These are phyloP conservation scores for Tachystola acroxantha DNA, from an alignment of 2,888 invertebrate species.

Conservation along the genomic window DNA sequence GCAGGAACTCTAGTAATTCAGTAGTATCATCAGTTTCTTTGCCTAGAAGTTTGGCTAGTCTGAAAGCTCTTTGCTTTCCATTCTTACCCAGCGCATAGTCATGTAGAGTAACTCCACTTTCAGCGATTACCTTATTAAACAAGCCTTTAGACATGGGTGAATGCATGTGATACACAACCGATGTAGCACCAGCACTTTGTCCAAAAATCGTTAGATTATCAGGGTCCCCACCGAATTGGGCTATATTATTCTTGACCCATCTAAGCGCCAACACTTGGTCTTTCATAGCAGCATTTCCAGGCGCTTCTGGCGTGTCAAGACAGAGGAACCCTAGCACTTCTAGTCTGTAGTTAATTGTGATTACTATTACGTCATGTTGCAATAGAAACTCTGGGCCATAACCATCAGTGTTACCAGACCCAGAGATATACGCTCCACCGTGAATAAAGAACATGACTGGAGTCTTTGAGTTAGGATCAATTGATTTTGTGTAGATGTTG, in stretches of 20 bases:
- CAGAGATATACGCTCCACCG: slow-evolving; percentile 43
- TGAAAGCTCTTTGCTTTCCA: slow-evolving; percentile 20
- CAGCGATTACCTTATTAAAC: slow-evolving; percentile 54
- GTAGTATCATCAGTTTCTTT: slow-evolving; percentile 17
- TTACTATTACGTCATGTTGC: slow-evolving; percentile 46
- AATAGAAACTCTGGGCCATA: slow-evolving; percentile 47
- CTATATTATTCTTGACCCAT: slow-evolving; percentile 40
- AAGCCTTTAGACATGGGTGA: slow-evolving; percentile 57
- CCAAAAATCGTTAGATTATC: slow-evolving; percentile 57
- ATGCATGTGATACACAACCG: slow-evolving; percentile 52
- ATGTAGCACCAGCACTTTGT: slow-evolving; percentile 55
- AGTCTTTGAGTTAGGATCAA: slow-evolving; percentile 22
- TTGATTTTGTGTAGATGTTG: slow-evolving; percentile 39
- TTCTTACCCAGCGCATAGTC: slow-evolving; percentile 23
- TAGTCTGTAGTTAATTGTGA: slow-evolving; percentile 53
- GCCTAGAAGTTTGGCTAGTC: slow-evolving; percentile 22
- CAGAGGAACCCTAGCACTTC: slow-evolving; percentile 44
- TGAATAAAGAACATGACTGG: slow-evolving; percentile 58
- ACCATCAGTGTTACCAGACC: slow-evolving; percentile 47
- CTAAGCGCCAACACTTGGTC: slow-evolving; percentile 42
- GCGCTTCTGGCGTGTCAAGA: slow-evolving; percentile 38
- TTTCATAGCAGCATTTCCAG: slow-evolving; percentile 50
- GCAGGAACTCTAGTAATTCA: slow-evolving; percentile 25
- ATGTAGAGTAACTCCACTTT: slow-evolving; percentile 45
- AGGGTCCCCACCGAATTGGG: slow-evolving; percentile 48